Conservation (phyloP, 2,797 vertebrate genomes). For the Gymnoscopelus braueri region DNA sequence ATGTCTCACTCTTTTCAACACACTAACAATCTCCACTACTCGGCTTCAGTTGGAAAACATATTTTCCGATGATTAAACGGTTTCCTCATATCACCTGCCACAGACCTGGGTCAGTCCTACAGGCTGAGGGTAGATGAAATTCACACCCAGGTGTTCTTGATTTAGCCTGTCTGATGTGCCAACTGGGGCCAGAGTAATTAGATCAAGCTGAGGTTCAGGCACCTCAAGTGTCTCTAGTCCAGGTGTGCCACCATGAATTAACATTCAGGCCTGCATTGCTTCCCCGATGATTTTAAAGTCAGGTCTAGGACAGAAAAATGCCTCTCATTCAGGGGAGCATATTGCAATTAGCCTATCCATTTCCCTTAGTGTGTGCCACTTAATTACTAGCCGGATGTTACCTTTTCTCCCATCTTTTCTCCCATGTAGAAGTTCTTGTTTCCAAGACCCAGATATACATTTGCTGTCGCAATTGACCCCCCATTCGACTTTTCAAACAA, state of each 20-base stretch:
- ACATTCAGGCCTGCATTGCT: neutral
- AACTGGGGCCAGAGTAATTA: conserved; percentile 4
- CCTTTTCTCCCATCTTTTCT: no score
- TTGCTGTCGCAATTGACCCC: no score
- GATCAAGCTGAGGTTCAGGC: conserved; percentile 1
- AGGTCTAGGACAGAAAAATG: neutral
- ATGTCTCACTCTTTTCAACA: neutral
- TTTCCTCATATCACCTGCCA: conserved; percentile 9
- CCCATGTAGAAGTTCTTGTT: no score
- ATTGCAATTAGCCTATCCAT: neutral
- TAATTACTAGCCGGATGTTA: no score
- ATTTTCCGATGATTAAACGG: conserved; percentile 5
- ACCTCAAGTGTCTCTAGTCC: neutral
- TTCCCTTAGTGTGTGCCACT: no score
- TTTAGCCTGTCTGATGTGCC: neutral
- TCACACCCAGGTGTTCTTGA: neutral
- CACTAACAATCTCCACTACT: neutral
- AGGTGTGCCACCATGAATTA: conserved; percentile 14
- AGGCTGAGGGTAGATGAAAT: neutral
- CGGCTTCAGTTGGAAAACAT: neutral
- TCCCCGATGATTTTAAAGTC: neutral
- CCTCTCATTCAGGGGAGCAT: neutral
- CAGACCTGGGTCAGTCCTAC: neutral
- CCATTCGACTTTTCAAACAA: no score
- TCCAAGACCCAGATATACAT: no score